Evolutionary conservation across 2,113 vertebrate genomes (phyloP).

Genomic region (Leucosticte australis): DNA sequence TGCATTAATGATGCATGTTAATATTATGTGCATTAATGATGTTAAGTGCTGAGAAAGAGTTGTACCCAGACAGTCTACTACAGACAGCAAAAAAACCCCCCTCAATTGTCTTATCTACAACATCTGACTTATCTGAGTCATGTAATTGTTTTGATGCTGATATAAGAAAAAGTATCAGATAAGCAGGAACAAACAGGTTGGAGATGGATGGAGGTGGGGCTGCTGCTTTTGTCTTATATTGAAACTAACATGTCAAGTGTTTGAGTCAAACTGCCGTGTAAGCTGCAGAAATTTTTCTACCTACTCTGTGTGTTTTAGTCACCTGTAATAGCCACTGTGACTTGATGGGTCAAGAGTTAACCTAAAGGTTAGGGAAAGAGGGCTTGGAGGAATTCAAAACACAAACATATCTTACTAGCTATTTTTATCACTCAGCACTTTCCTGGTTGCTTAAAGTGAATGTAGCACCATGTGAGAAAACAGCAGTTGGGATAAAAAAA

Average conservation of each 20-base stretch:
- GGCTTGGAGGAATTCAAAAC: neutral
- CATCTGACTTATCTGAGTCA: neutral
- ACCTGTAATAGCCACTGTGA: neutral
- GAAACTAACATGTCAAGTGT: neutral
- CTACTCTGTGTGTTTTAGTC: neutral
- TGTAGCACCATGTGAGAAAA: neutral
- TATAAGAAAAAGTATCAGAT: neutral
- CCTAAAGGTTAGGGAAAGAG: neutral
- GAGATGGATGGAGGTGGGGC: neutral
- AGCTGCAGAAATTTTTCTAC: neutral
- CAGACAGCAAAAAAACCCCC: rapidly evolving
- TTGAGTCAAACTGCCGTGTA: neutral
- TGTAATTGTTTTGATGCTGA: neutral
- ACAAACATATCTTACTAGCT: neutral
- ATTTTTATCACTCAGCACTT: neutral
- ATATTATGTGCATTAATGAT: neutral
- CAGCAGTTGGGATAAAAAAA: neutral
- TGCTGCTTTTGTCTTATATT: neutral
- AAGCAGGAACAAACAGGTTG: neutral
- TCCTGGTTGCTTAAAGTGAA: neutral
- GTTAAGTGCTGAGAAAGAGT: neutral
- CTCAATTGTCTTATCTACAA: neutral
- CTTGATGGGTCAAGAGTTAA: neutral
- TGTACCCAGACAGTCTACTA: neutral
- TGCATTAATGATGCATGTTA: neutral